These are phyloP conservation scores for Ochotona curzoniae DNA, from an alignment of 2,113 vertebrate species.

Conservation along the genomic window DNA sequence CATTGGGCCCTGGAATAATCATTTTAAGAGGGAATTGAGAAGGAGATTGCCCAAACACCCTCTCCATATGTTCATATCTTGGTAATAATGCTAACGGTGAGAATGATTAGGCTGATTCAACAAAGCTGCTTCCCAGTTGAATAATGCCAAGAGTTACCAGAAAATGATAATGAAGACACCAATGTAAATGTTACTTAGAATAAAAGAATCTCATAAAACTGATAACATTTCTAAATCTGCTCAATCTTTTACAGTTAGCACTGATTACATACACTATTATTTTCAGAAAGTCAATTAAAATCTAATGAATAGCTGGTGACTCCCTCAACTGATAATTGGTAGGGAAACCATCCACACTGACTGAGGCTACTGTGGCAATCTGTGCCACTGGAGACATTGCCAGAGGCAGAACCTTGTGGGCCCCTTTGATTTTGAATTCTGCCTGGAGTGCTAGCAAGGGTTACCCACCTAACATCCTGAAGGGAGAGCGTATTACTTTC, in stretches of 20 bases:
- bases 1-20: background rate
- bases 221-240: background rate
- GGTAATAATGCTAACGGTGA: background rate
- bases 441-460: too few relatives aligned
- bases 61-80: background rate
- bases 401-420: too few relatives aligned
- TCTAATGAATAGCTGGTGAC: background rate
- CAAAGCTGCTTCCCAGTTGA: background rate
- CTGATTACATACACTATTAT: background rate
- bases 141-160: background rate
- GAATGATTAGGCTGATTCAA: background rate
- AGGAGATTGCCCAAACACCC: background rate
- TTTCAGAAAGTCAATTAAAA: background rate
- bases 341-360: too few relatives aligned
- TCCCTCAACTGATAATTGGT: too few relatives aligned
- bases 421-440: too few relatives aligned
- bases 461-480: too few relatives aligned
- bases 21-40: constrained; percentile 23
- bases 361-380: too few relatives aligned
- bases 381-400: too few relatives aligned
- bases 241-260: background rate
- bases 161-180: background rate
- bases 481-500: too few relatives aligned
- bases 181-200: background rate
- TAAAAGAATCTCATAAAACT: background rate